These are phyloP conservation scores for Ochlodes sylvanus DNA, from an alignment of 2,888 invertebrate species.

Conservation along the genomic window DNA sequence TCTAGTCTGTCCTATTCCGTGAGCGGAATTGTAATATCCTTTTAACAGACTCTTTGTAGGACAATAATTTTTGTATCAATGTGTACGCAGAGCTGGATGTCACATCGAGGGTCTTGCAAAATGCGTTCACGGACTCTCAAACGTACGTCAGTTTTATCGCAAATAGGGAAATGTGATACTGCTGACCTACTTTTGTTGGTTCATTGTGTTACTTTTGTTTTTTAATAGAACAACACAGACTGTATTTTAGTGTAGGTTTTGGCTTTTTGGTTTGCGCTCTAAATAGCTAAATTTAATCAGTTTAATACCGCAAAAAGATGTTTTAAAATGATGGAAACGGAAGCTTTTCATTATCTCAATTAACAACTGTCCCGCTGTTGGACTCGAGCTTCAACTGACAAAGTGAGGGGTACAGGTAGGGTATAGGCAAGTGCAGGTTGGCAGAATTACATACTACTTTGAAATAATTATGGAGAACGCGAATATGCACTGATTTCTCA, in stretches of 20 bases:
- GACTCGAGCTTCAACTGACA: no score
- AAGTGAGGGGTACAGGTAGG: no score
- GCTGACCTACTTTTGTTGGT: conserved; percentile 4
- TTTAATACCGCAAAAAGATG: no score
- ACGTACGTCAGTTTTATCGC: conserved; percentile 24
- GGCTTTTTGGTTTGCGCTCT: background rate
- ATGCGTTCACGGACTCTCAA: conserved; percentile 31
- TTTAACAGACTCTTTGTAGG: conserved; percentile 58
- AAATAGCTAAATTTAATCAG: background rate
- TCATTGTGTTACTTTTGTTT: conserved; percentile 7
- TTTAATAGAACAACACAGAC: background rate
- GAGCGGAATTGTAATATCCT: conserved; percentile 72
- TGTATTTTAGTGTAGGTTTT: background rate
- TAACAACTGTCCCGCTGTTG: no score
- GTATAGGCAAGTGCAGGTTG: no score
- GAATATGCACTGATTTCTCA: no score
- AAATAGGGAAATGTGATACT: conserved; percentile 16
- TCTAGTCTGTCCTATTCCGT: conserved; percentile 41
- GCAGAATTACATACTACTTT: no score
- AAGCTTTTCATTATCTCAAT: no score
- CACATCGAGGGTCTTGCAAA: conserved; percentile 25
- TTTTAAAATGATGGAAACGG: no score
- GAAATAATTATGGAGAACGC: no score
- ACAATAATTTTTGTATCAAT: conserved; percentile 46
- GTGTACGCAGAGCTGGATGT: conserved; percentile 1